These are phyloP conservation scores for Tauraco hartlaubi DNA, from an alignment of 2,797 vertebrate genomes.

Conservation along the genomic window DNA sequence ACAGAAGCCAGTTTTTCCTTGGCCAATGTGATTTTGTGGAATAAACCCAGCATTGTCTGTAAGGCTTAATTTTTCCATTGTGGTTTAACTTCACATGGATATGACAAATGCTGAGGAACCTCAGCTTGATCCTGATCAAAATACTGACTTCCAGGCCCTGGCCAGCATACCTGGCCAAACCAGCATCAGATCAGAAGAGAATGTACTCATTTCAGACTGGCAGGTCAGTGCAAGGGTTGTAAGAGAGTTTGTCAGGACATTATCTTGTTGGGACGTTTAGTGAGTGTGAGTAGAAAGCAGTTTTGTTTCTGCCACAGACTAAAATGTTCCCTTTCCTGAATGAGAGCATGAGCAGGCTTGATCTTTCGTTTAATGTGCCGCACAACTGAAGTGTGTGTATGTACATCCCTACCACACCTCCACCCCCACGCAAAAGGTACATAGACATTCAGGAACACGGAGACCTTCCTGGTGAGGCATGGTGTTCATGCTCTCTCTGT, in stretches of 20 bases:
- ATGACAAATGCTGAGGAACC: not conserved
- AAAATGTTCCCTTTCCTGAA: not conserved
- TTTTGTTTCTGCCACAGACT: not conserved
- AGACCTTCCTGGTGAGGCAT: conserved; percentile 16
- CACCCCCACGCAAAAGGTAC: not conserved
- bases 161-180: not conserved
- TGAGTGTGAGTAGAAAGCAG: not conserved
- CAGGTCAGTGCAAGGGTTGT: not conserved
- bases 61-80: not conserved
- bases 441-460: not conserved
- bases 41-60: not conserved
- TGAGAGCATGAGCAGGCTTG: not conserved
- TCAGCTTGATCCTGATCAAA: not conserved
- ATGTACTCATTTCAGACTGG: not conserved
- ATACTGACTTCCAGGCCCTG: not conserved
- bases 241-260: not conserved
- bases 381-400: not conserved
- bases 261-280: not conserved
- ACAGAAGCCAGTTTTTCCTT: not conserved
- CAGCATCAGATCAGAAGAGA: not conserved
- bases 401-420: not conserved
- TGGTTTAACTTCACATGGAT: not conserved
- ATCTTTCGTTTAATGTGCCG: not conserved
- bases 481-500: not conserved
- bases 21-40: not conserved